Conservation (phyloP, 2,113 vertebrate species). For the Setophaga petechia region DNA sequence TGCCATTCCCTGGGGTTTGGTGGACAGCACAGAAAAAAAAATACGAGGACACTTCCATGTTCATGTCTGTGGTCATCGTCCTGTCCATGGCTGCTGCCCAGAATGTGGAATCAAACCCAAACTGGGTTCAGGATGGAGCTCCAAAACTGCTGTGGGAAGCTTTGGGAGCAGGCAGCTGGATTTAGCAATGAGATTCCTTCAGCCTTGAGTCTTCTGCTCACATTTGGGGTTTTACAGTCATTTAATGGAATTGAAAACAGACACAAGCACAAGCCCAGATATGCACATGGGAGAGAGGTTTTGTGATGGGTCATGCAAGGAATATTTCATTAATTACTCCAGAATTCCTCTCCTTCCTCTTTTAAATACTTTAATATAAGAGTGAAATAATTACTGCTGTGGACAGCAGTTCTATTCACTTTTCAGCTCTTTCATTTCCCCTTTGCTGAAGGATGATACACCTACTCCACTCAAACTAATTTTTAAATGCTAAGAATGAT, state of each 20-base stretch:
- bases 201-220: neutral
- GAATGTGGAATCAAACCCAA: neutral
- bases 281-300: neutral
- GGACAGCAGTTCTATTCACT: neutral
- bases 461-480: neutral
- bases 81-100: rapidly evolving
- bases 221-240: neutral
- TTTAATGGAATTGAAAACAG: neutral
- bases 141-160: neutral
- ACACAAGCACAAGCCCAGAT: neutral
- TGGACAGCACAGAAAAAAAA: neutral
- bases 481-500: neutral
- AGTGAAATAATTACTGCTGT: neutral
- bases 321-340: neutral
- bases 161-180: neutral
- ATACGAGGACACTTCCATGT: neutral
- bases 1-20: neutral
- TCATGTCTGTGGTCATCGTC: neutral
- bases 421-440: neutral
- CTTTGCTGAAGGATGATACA: neutral
- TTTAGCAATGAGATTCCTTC: neutral
- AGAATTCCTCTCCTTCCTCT: neutral
- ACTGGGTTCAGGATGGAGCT: neutral
- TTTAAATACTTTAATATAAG: neutral
- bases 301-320: neutral